These are phyloP conservation scores for Leptinotarsa rubiginosa DNA, from an alignment of 2,888 invertebrate genomes.

Conservation along the genomic window DNA sequence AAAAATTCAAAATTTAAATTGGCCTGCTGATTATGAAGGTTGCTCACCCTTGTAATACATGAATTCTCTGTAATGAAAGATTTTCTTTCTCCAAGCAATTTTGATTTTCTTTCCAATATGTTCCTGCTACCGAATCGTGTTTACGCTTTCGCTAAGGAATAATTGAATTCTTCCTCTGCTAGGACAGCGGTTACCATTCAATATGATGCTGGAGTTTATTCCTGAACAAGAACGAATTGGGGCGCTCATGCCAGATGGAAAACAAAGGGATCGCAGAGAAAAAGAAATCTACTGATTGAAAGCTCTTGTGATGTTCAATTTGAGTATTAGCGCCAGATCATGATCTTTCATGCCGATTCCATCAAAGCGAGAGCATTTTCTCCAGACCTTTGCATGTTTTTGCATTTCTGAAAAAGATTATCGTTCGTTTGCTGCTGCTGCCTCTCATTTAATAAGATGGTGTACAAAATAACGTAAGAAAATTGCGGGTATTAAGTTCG, in stretches of 20 bases:
- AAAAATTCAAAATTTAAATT: too few species aligned
- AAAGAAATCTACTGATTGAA: conserved; percentile 42
- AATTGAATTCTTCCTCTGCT: too few species aligned
- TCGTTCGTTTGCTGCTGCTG: conserved; percentile 6
- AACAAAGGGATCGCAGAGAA: conserved; percentile 35
- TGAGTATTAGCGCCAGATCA: conserved; percentile 42
- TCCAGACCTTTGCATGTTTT: conserved; percentile 37
- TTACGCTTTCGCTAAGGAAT: too few species aligned
- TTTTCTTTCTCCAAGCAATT: too few species aligned
- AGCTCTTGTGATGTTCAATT: conserved; percentile 42
- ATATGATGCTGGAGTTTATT: not conserved
- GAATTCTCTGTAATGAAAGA: too few species aligned
- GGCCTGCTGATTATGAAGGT: too few species aligned
- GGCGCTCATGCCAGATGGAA: conserved; percentile 12
- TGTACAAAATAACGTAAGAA: conserved; percentile 1
- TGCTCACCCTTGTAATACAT: too few species aligned
- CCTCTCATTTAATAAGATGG: not conserved
- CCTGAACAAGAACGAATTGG: not conserved
- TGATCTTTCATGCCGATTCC: conserved; percentile 32
- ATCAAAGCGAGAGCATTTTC: conserved; percentile 24
- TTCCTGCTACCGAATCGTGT: too few species aligned
- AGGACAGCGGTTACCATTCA: not conserved
- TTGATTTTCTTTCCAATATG: too few species aligned
- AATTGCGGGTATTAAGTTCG: not conserved
- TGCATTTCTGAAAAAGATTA: conserved; percentile 43